Evolutionary conservation across 37 sponge, comb jelly and placozoan species (phyloP).

Genomic region (Theonella swinhoei): DNA sequence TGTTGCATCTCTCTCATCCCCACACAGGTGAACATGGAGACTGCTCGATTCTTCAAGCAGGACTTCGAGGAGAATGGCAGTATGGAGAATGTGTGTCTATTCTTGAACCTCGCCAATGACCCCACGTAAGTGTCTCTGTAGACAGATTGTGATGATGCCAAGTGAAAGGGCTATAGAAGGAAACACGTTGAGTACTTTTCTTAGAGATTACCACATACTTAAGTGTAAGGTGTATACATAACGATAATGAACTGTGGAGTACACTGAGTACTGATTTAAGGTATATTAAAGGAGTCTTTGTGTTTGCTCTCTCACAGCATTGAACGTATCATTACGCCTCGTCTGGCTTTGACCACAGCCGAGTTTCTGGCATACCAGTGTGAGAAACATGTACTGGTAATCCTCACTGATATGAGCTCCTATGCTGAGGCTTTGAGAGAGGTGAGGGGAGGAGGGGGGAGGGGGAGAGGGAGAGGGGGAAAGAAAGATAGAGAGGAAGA

Average conservation of each 20-base stretch:
- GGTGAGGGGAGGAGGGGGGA: constrained; percentile 58
- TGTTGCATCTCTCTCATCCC: too few relatives aligned
- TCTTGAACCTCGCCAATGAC: constrained; percentile 98
- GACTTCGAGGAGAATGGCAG: constrained; percentile 99
- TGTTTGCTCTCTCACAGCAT: too few relatives aligned
- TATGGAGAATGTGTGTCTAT: constrained; percentile 98
- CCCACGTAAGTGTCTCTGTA: constrained; percentile 80
- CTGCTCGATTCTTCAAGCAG: constrained; percentile 99
- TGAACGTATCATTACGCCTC: constrained; percentile 99
- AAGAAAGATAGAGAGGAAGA: too few relatives aligned
- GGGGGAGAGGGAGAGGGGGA: too few relatives aligned
- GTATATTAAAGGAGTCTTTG: too few relatives aligned
- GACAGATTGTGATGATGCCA: not conserved
- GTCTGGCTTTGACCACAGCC: constrained; percentile 96
- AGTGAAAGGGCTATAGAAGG: not conserved
- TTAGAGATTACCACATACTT: too few relatives aligned
- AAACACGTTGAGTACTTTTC: not conserved
- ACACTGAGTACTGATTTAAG: too few relatives aligned
- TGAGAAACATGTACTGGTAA: constrained; percentile 99
- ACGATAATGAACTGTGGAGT: too few relatives aligned
- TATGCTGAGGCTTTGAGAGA: constrained; percentile 99
- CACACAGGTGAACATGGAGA: constrained; percentile 97
- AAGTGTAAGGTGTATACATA: too few relatives aligned
- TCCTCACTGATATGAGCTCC: constrained; percentile 99
- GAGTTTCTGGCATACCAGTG: constrained; percentile 99